Base-by-base conservation (phyloP, 2,113 vertebrate genomes). In the Dicrurus megarhynchus region DNA sequence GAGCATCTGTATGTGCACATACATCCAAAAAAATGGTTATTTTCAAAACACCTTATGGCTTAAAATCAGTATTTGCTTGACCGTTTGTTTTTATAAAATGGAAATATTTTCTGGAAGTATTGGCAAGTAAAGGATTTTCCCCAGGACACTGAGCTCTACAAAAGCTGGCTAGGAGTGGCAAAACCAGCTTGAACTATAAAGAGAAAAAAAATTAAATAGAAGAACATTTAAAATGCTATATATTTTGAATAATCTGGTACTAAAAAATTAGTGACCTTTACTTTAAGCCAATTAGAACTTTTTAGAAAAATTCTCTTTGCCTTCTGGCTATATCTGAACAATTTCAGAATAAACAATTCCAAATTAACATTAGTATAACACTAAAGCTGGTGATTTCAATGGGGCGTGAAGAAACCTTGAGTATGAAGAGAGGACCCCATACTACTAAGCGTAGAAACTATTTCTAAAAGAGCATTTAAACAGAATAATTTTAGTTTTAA, bases 1-100 rank as follows among this genome's bases (percentile, higher is more conserved):
- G n/a, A 56, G 42, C 8, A 22, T 11, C 21, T 57, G 12, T 22
- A 28, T 4, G 11, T 0, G 0, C 7, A 33, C 4, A 11, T 7
- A 10, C 6, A 55, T 2, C 2, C 6, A 55, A 55, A 67, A 17
- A 79, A 81, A 35, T 3, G 3, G 26, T 37, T 46, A 30, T 61
- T 61, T 93, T 21, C 18, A 68, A 92, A 68, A 23, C 6, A 30
- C 17, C 2, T 46, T 13, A 12, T 20, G 53, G 22, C 17, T 78
- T 46, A 20, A 70, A 70, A 70, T 61, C 55, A 60, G 33, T 28
- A 41, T 65, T 49, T 74, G 15, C 13, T 47, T 42, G 63, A 27
- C 12, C 0, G 1, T 30, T 59, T 84, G 37, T 13, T 64, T 70
- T 11, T 10, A 41, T 4, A 56, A 33, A 50, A 10, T 42, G 24